phyloP scores from a whole-genome alignment of 23 tunicate species.

The Ascidia mentula region DNA sequence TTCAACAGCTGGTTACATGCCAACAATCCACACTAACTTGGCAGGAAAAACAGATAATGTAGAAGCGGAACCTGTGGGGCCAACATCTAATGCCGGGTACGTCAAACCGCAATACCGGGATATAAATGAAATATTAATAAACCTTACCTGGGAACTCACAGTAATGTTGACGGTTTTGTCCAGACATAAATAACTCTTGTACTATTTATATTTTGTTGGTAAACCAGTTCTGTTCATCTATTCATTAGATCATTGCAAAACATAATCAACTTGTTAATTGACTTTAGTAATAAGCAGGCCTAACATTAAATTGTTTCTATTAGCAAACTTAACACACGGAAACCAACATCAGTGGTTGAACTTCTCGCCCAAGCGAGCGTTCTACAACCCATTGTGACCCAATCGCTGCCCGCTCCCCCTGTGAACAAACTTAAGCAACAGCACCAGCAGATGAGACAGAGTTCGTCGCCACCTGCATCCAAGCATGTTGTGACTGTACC shows the following conservation, averaged over 20 bases:
- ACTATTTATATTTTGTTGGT: too few species aligned
- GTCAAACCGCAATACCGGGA: background rate
- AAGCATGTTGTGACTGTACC: conserved; percentile 40
- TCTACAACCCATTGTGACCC: conserved; percentile 30
- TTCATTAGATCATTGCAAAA: too few species aligned
- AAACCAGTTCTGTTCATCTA: too few species aligned
- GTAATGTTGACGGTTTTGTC: too few species aligned
- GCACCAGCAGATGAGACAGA: conserved; percentile 14
- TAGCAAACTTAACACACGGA: background rate
- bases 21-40: background rate
- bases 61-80: background rate
- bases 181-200: too few species aligned
- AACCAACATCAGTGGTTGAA: conserved; percentile 49
- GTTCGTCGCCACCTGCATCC: conserved; percentile 3
- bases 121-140: background rate
- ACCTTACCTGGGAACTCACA: too few species aligned
- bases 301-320: too few species aligned
- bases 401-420: background rate
- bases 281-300: too few species aligned
- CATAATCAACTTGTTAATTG: too few species aligned
- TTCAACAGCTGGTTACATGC: background rate
- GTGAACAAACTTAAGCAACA: background rate
- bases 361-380: conserved; percentile 57
- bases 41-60: background rate
- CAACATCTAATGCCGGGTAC: background rate